Conservation (phyloP, 2,888 invertebrate species). For the Leistus spinibarbis region DNA sequence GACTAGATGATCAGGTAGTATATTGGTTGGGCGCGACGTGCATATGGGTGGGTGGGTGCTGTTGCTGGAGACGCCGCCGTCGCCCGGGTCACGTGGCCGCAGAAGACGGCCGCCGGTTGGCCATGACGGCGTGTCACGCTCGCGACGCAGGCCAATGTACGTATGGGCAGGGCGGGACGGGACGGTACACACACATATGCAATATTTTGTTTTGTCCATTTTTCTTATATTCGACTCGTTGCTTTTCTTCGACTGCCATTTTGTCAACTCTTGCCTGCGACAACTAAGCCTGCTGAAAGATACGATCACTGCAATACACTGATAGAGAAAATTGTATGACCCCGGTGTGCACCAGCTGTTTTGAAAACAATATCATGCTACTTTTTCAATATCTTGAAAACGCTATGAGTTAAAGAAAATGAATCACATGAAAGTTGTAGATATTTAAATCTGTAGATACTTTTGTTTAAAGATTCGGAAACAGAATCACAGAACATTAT, state of each 20-base stretch:
- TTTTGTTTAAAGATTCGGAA: too few species aligned
- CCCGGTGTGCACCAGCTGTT: too few species aligned
- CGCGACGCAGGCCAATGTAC: slow-evolving; percentile 43
- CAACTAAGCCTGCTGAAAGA: too few species aligned
- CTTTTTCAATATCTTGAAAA: too few species aligned
- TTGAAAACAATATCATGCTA: too few species aligned
- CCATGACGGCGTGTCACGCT: slow-evolving; percentile 48
- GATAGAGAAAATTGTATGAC: too few species aligned
- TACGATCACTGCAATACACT: too few species aligned
- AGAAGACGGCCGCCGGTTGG: slow-evolving; percentile 44
- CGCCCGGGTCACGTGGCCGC: slow-evolving; percentile 41
- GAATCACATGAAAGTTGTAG: too few species aligned
- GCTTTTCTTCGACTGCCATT: neutral
- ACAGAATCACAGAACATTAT: too few species aligned
- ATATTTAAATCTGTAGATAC: too few species aligned
- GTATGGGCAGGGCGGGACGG: slow-evolving; percentile 2
- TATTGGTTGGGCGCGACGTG: neutral
- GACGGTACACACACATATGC: neutral
- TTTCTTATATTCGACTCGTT: neutral
- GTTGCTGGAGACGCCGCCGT: slow-evolving; percentile 15
- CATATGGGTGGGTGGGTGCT: neutral
- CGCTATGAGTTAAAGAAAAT: too few species aligned
- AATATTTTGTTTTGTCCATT: neutral
- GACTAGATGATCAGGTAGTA: neutral
- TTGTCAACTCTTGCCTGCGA: neutral